Evolutionary conservation across 2,113 vertebrate species (phyloP), one percentile per base, ranked within the genome.

Genomic region (Ptychochromis oligacanthus): DNA sequence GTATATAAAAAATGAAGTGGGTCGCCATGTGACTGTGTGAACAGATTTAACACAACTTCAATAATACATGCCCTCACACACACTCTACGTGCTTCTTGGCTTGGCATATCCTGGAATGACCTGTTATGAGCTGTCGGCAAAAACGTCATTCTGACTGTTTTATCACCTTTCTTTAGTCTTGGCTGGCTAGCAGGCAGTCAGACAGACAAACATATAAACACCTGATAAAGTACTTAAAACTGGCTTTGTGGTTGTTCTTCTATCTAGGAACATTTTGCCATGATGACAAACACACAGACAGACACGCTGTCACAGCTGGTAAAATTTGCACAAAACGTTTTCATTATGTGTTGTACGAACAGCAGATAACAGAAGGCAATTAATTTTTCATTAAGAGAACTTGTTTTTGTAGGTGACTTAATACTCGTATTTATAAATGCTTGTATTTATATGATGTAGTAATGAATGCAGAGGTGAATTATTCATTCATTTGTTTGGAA

Each of bases 301-400:
- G 3, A 61, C 22, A 46, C 3, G 15, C 43, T 15, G 43, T 49
- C 64, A 20, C 40, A 49, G 24, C 40, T 70, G 43, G 65, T 70
- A 70, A 70, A 28, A 70, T 70, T 20, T 70, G 15, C 43, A 49
- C 22, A 70, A 70, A 24, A 70, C 43, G 40, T 70, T 70, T 70
- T 70, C 43, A 70, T 70, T 49, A 70, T 70, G 43, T 49, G 15
- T 7, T 49, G 43, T 49, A 70, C 28, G 43, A 28, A 13, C 65
- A 70, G 43, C 40, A 70, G 40, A 49, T 70, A 49, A 49, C 40
- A 70, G 65, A 70, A 70, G 40, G 64, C 15, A 70, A 70, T 70
- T 70, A 46, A 70, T 49, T 70, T 67, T 67, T 46, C 38, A 67
- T 67, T 67, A 46, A 46, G 64, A 67, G 14, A 46, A 65, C 64